Conservation (phyloP, 2,113 vertebrate genomes). For the Mirza zaza region DNA sequence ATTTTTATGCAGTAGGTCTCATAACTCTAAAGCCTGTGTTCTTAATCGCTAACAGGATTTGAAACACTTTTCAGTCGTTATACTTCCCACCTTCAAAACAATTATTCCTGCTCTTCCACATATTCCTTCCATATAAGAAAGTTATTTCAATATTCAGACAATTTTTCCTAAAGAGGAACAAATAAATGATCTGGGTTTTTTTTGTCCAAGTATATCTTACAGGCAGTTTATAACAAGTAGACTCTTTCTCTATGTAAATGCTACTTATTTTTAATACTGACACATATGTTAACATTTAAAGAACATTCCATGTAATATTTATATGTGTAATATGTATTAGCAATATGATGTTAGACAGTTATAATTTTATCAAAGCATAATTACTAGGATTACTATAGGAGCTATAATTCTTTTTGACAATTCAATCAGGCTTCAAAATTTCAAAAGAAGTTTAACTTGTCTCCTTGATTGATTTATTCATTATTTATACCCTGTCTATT, state of each 20-base stretch:
- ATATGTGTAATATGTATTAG: constrained; percentile 51
- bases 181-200: not conserved
- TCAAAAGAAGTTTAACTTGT: constrained; percentile 59
- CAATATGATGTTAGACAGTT: constrained; percentile 56
- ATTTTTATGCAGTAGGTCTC: not conserved
- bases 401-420: constrained; percentile 74
- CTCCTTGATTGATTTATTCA: constrained; percentile 63
- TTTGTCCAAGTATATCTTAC: not conserved
- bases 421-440: constrained; percentile 68
- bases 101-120: not conserved
- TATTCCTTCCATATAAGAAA: not conserved
- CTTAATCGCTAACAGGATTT: not conserved
- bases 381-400: constrained; percentile 35
- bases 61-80: not conserved
- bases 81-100: not conserved
- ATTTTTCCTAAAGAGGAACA: not conserved
- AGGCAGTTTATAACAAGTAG: constrained; percentile 19
- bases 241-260: constrained; percentile 8
- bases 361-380: constrained; percentile 57
- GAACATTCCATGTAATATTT: constrained; percentile 65
- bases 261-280: constrained; percentile 60
- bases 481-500: constrained; percentile 57
- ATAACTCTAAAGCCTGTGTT: not conserved
- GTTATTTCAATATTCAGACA: not conserved
- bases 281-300: constrained; percentile 67